phyloP scores from a whole-genome alignment of 1,140 invertebrate genomes.

The Rhagoletis pomonella region DNA sequence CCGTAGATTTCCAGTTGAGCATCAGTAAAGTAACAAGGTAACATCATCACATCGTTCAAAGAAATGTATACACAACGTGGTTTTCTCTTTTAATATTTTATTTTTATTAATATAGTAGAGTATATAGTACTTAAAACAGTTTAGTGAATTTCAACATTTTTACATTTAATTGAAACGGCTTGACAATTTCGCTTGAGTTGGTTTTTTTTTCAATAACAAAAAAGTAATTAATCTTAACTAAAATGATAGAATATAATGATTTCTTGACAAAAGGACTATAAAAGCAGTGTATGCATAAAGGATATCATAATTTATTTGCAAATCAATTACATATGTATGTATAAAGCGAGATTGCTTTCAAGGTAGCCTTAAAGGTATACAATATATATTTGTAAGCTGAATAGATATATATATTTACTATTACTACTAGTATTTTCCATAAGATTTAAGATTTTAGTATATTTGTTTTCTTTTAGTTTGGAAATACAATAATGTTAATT shows the following conservation, averaged over 20 bases:
- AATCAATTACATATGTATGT: not conserved
- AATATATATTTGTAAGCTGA: slow-evolving; percentile 19
- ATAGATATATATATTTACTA: slow-evolving; percentile 4
- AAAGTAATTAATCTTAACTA: not conserved
- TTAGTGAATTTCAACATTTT: slow-evolving; percentile 47
- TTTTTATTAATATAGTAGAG: slow-evolving; percentile 22
- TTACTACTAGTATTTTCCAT: not conserved
- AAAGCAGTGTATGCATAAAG: not conserved
- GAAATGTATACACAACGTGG: not conserved
- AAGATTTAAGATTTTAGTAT: no score
- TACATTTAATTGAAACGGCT: slow-evolving; percentile 4
- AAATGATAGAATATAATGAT: not conserved
- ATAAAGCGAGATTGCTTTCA: not conserved
- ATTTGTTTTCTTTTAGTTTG: slow-evolving; percentile 12
- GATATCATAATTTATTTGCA: not conserved
- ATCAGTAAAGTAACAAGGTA: no score
- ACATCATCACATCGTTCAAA: not conserved
- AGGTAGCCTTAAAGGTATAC: slow-evolving; percentile 21
- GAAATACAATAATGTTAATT: not conserved
- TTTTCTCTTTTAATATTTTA: slow-evolving; percentile 32
- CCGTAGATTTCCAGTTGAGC: no score
- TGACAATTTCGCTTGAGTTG: not conserved
- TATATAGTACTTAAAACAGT: slow-evolving; percentile 20
- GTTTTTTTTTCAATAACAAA: slow-evolving; percentile 8
- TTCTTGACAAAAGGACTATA: not conserved